Percentiles rank a stretch among this genome's conserved stretches.
Evolutionary conservation across 2,888 invertebrate species (phyloP).

Genomic region (Limnephilus marmoratus): DNA sequence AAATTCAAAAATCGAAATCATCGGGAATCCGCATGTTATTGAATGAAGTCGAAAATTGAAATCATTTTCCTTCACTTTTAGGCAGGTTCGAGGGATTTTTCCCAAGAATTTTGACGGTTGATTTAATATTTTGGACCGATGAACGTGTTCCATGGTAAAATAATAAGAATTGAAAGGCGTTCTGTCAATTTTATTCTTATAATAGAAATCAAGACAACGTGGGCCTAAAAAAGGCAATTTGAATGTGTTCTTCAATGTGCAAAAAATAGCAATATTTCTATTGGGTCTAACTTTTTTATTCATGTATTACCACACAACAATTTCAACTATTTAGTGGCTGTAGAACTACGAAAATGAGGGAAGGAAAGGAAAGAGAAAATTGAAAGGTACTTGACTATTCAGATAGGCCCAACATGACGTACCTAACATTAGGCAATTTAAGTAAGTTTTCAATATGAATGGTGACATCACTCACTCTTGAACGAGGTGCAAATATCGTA

Average conservation of each 20-base stretch:
- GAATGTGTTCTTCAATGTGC: background rate
- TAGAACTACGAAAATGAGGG: background rate
- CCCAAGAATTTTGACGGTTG: background rate
- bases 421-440: background rate
- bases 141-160: background rate
- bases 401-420: no score
- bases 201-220: background rate
- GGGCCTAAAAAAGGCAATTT: background rate
- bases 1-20: slow-evolving; percentile 44
- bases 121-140: background rate
- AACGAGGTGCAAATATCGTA: background rate
- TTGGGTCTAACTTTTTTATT: background rate
- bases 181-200: background rate
- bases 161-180: background rate
- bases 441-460: background rate
- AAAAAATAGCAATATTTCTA: background rate
- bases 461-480: background rate
- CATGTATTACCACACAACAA: no score
- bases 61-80: slow-evolving; percentile 5
- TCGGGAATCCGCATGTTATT: slow-evolving; percentile 22
- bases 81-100: slow-evolving; percentile 14
- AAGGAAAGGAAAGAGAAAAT: no score
- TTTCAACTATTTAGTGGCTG: background rate
- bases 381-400: no score
- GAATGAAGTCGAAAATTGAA: slow-evolving; percentile 40